Evolutionary conservation across 2,888 invertebrate genomes (phyloP), one percentile per base, ranked within the genome.

Genomic region (Brenthis ino): DNA sequence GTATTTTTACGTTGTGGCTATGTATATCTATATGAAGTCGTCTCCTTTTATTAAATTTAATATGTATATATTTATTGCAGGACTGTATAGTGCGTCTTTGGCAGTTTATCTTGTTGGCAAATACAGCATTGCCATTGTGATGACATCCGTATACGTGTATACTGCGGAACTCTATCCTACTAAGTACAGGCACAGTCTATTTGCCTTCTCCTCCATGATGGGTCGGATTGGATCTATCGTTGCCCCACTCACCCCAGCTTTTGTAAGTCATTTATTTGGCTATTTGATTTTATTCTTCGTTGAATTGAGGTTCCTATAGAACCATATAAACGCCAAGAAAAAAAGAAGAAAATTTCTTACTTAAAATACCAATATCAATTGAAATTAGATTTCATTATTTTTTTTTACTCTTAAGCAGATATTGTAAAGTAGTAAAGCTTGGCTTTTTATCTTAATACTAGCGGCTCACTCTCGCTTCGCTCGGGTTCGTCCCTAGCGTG

Each of bases 131-230:
- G 93, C 94, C 0, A 87, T 93, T 69, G 92, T 94, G 53, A 94
- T 94, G 76, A 91, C 93, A 50, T 87, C 93, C 5, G 78, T 94
- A 57, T 95, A 94, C 80, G 88, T 94, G 72, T 94, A 93, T 77
- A 94, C 95, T 1, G 89, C 94, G 11, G 95, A 95, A 84, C 85
- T 95, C 77, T 95, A 94, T 79, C 95, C 95, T 1, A 95, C 95
- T 20, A 92, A 89, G 74, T 85, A 94, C 28, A 87, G 95, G 4
- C 94, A 95, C 78, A 93, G 93, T 33, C 83, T 95, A 56, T 86
- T 95, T 58, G 94, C 94, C 0, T 87, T 94, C 65, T 95, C 95
- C 75, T 95, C 94, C 14, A 95, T 95, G 94, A 88, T 94, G 74
- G 95, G 95, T 3, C 87, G 95, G 37, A 82, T 95, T 63, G 95